Percentiles rank a stretch among this genome's conserved stretches.
Evolutionary conservation across 2,797 vertebrate genomes (phyloP).

Genomic region (Leptodactylus fallax): DNA sequence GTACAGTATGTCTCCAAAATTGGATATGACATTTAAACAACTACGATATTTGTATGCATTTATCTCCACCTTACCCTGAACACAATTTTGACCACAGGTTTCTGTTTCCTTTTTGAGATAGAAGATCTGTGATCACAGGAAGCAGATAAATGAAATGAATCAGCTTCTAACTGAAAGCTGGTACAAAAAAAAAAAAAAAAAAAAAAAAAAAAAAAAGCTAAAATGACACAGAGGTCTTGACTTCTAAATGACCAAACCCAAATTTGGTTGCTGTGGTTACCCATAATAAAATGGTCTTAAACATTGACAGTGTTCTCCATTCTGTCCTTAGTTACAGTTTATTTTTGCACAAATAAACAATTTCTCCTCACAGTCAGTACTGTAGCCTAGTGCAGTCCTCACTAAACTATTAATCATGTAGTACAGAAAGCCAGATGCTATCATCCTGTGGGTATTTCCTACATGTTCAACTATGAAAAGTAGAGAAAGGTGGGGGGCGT

Average conservation of each 20-base stretch:
- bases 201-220: slow-evolving; percentile 16
- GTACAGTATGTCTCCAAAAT: too few species aligned
- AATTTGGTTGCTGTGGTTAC: slow-evolving; percentile 48
- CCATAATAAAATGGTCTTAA: slow-evolving; percentile 36
- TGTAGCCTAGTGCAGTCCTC: not conserved
- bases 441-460: slow-evolving; percentile 7
- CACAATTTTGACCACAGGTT: not conserved
- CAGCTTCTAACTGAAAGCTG: not conserved
- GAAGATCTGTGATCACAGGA: not conserved
- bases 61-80: not conserved
- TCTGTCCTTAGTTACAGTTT: slow-evolving; percentile 39
- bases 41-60: not conserved
- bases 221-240: not conserved
- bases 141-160: slow-evolving; percentile 16
- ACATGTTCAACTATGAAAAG: slow-evolving; percentile 5
- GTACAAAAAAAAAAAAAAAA: not conserved
- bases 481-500: not conserved
- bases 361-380: slow-evolving; percentile 3
- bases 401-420: not conserved
- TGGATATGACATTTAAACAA: too few species aligned
- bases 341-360: slow-evolving; percentile 46
- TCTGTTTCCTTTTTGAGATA: not conserved
- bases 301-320: not conserved
- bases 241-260: not conserved
- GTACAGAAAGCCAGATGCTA: not conserved